Percentiles rank a stretch among this genome's conserved stretches.
Evolutionary conservation across 2,888 invertebrate genomes (phyloP).

Genomic region (Lissocephala sabroskyi): DNA sequence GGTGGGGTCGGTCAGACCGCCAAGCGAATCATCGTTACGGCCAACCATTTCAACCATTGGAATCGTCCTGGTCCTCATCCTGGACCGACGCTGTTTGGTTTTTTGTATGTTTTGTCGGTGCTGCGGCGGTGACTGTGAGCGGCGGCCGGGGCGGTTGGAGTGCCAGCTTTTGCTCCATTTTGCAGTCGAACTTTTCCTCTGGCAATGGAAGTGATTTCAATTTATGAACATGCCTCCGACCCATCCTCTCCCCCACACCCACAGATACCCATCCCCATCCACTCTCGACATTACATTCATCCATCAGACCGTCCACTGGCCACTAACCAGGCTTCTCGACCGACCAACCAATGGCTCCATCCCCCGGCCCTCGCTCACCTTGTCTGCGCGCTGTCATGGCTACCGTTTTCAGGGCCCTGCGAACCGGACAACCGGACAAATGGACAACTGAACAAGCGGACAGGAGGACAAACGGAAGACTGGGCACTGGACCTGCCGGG

Average conservation of each 20-base stretch:
- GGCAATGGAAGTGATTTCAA: constrained; percentile 70
- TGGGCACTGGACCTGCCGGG: too few relatives aligned
- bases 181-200: constrained; percentile 57
- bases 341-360: too few relatives aligned
- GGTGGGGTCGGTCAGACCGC: neutral
- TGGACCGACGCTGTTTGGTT: too few relatives aligned
- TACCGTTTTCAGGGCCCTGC: too few relatives aligned
- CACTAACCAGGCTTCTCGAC: too few relatives aligned
- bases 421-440: too few relatives aligned
- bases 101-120: constrained; percentile 11
- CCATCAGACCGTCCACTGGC: constrained; percentile 42
- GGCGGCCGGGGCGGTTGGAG: neutral
- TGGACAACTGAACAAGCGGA: too few relatives aligned
- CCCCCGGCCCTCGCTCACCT: neutral
- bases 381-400: neutral
- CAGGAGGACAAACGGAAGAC: too few relatives aligned
- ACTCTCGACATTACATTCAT: constrained; percentile 33
- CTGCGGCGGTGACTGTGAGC: too few relatives aligned
- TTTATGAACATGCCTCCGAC: constrained; percentile 69
- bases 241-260: too few relatives aligned
- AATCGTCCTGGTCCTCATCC: too few relatives aligned
- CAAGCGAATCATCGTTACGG: constrained; percentile 6
- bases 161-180: constrained; percentile 42
- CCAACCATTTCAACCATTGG: too few relatives aligned
- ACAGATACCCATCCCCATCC: constrained; percentile 36